Evolutionary conservation across 2,888 invertebrate species (phyloP).

Genomic region (Portevinia maculata): DNA sequence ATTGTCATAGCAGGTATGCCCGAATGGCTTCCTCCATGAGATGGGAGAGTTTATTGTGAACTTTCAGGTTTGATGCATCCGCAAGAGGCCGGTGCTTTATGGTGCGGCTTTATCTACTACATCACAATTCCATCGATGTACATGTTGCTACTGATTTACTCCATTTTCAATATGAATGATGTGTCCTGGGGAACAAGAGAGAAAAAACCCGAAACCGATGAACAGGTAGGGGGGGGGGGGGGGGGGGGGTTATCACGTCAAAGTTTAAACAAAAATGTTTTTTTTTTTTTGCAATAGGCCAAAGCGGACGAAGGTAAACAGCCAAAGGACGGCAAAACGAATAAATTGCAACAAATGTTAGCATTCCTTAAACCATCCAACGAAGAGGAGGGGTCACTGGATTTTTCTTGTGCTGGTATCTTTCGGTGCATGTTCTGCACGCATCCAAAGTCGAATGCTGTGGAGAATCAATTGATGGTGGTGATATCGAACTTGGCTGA

Average conservation of each 20-base stretch:
- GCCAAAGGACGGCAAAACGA: constrained; percentile 51
- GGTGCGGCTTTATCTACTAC: constrained; percentile 91
- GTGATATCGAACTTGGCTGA: constrained; percentile 82
- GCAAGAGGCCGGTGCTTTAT: constrained; percentile 89
- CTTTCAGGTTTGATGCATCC: constrained; percentile 88
- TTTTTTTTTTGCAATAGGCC: constrained; percentile 47
- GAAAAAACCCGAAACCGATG: constrained; percentile 82
- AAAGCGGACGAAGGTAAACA: constrained; percentile 59
- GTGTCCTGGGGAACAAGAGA: constrained; percentile 98
- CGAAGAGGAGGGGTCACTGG: constrained; percentile 83
- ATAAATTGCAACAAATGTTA: constrained; percentile 74
- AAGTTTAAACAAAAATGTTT: neutral
- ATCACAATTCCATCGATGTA: constrained; percentile 98
- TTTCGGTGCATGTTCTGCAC: constrained; percentile 85
- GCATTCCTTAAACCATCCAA: constrained; percentile 77
- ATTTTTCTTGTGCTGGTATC: constrained; percentile 84
- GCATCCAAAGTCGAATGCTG: constrained; percentile 82
- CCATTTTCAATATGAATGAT: constrained; percentile 95
- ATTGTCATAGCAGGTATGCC: constrained; percentile 85
- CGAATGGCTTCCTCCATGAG: neutral
- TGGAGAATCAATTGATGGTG: constrained; percentile 82
- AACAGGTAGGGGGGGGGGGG: constrained; percentile 29
- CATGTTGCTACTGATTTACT: constrained; percentile 94
- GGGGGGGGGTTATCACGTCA: neutral
- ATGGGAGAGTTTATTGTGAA: neutral